phyloP scores from a whole-genome alignment of 1,140 invertebrate genomes.

The Bombus terrestris region DNA sequence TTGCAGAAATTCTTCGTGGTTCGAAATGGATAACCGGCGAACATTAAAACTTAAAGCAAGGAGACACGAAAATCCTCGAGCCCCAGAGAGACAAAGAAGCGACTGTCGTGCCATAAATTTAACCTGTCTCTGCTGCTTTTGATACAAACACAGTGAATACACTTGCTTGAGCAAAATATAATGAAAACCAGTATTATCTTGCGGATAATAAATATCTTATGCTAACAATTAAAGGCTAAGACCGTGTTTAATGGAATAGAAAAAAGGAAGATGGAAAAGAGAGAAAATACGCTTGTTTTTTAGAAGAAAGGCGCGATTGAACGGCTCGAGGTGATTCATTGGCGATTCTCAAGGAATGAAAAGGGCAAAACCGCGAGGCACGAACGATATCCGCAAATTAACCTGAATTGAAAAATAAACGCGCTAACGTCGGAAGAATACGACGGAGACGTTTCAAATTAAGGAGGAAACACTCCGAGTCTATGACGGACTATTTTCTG shows the following conservation, averaged over 20 bases:
- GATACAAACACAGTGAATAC: background rate
- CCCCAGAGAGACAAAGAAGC: background rate
- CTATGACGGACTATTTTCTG: slow-evolving; percentile 62
- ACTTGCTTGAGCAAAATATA: background rate
- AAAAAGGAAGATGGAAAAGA: background rate
- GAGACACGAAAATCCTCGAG: slow-evolving; percentile 2
- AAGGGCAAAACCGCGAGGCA: background rate
- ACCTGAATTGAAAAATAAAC: slow-evolving; percentile 67
- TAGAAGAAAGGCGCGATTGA: background rate
- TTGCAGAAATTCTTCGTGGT: background rate
- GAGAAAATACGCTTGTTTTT: background rate
- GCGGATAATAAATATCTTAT: background rate
- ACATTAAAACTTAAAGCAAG: background rate
- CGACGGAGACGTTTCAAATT: slow-evolving; percentile 48
- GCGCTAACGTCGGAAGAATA: slow-evolving; percentile 34
- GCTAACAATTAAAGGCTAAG: background rate
- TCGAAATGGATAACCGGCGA: background rate
- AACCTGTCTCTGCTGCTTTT: background rate
- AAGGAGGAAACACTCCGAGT: slow-evolving; percentile 47
- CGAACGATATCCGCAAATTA: slow-evolving; percentile 53
- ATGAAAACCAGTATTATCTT: background rate
- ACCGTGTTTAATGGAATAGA: background rate
- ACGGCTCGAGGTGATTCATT: background rate
- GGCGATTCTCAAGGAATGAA: background rate
- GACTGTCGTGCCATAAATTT: background rate